phyloP scores from a whole-genome alignment of 2,113 vertebrate species.

The Ceuthmochares aereus region DNA sequence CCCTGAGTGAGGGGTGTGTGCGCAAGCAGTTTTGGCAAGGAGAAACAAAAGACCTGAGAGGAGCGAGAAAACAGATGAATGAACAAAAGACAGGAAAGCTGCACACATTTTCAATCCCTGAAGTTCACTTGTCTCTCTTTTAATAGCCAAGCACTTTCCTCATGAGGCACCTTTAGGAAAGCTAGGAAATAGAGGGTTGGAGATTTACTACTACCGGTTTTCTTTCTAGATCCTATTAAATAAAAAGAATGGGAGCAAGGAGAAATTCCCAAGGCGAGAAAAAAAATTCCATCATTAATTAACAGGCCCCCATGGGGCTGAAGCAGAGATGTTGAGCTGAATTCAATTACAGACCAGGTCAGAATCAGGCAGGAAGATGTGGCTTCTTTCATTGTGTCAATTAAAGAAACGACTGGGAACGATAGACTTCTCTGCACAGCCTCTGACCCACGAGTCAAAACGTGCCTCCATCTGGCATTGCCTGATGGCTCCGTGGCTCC shows the following conservation, averaged over 20 bases:
- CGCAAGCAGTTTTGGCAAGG: slow-evolving; percentile 17
- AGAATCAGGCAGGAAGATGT: slow-evolving; percentile 53
- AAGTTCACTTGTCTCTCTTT: not conserved
- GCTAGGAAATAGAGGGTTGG: not conserved
- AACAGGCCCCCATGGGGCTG: not conserved
- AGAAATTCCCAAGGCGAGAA: slow-evolving; percentile 32
- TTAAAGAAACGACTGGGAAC: slow-evolving; percentile 33
- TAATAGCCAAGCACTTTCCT: not conserved
- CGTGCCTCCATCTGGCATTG: slow-evolving; percentile 34
- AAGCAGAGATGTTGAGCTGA: not conserved
- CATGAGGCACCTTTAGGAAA: not conserved
- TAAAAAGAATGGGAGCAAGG: slow-evolving; percentile 41
- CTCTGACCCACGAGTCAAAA: slow-evolving; percentile 33
- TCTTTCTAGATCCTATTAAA: slow-evolving; percentile 20
- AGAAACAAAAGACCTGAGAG: slow-evolving; percentile 11
- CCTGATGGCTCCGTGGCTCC: slow-evolving; percentile 39
- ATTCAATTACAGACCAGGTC: slow-evolving; percentile 58
- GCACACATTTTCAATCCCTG: not conserved
- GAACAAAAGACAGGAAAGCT: not conserved
- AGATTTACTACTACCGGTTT: not conserved
- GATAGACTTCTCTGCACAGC: not conserved
- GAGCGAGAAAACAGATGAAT: not conserved
- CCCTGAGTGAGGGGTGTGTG: not conserved
- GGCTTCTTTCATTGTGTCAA: slow-evolving; percentile 53
- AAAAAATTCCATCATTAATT: slow-evolving; percentile 17